These are phyloP conservation scores for Poecile atricapillus DNA, from an alignment of 2,113 vertebrate genomes.

Conservation along the genomic window DNA sequence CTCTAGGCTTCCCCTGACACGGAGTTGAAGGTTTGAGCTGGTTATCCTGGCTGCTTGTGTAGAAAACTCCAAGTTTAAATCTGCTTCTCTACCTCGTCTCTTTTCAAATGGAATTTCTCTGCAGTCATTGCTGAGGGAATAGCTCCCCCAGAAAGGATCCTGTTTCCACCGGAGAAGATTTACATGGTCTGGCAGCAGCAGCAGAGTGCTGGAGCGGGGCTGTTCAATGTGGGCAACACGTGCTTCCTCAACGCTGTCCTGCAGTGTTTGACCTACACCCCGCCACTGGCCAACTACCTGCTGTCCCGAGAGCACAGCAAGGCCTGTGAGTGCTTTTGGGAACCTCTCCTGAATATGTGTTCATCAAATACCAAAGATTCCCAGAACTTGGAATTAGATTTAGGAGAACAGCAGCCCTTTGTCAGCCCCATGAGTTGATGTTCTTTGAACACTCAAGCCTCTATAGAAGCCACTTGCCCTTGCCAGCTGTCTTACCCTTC, in stretches of 20 bases:
- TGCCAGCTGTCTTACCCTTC: not conserved
- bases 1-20: not conserved
- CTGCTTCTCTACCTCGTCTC: not conserved
- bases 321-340: conserved; percentile 75
- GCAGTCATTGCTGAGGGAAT: conserved; percentile 80
- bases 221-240: conserved; percentile 89
- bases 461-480: not conserved
- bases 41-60: not conserved
- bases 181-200: conserved; percentile 85
- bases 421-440: not conserved
- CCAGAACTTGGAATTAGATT: not conserved
- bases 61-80: not conserved
- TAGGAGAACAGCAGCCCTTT: not conserved
- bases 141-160: conserved; percentile 81
- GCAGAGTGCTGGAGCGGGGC: conserved; percentile 85
- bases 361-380: not conserved
- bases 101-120: not conserved
- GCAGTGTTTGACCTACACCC: conserved; percentile 90
- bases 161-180: conserved; percentile 86
- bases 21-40: not conserved
- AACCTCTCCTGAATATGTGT: not conserved
- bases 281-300: conserved; percentile 89
- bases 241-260: conserved; percentile 90
- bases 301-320: conserved; percentile 87
- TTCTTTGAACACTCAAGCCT: not conserved